Evolutionary conservation across 2,888 invertebrate genomes (phyloP), one percentile per base, ranked within the genome.

Genomic region (Phaedon cochleariae): DNA sequence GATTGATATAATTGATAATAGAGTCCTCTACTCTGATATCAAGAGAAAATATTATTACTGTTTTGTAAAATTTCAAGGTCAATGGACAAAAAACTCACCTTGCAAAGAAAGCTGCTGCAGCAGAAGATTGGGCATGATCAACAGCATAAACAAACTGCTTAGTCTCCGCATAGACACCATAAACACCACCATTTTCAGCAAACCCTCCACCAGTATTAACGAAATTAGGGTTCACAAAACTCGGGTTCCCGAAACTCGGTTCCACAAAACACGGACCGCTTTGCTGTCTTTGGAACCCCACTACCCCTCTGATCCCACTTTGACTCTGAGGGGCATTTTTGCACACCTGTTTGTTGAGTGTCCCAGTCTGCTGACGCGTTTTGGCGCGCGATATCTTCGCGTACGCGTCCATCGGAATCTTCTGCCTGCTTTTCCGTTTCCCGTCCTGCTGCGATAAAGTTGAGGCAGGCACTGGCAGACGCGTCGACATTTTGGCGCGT

Each of bases 101-200:
- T 79, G 87, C 87, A 77, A 87, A 87, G 82, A 87, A 87, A 67
- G 87, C 87, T 64, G 87, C 87, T 51, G 87, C 87, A 57, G 87
- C 87, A 61, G 86, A 86, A 51, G 86, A 85, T 75, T 87, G 87
- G 53, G 86, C 85, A 62, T 84, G 82, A 74, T 85, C 86, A 59
- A 86, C 86, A 73, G 85, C 85, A 78, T 86, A 86, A 62, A 86
- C 84, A 75, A 86, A 87, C 15, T 41, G n/a, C 77, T 86, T 86
- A 58, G 85, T 85, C 76, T 86, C 86, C 69, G 82, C 79, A 72
- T 80, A 83, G 71, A 83, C 81, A 75, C 82, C 82, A 67, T 77
- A 82, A 67, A 81, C 79, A 73, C 79, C 75, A 70, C 74, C 70
- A 66, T 77, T 75, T 67, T 75, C 74, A 66, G 67, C 63, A 61